A percentile compares a stretch with the other conserved stretches of the same genome.
Conservation (phyloP, 1,140 invertebrate genomes). For the Ruditapes philippinarum region DNA sequence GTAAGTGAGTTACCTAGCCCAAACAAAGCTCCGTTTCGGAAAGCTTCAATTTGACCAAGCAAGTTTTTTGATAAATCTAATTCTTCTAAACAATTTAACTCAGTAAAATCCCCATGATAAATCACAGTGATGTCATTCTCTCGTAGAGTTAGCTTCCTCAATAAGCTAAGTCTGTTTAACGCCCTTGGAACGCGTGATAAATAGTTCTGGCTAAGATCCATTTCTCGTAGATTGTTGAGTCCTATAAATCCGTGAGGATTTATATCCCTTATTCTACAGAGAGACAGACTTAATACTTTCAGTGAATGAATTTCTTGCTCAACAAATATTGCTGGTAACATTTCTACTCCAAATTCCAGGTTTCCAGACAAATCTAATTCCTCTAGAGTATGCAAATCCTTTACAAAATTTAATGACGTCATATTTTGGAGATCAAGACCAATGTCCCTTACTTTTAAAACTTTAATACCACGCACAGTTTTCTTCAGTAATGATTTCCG, state of each 20-base stretch:
- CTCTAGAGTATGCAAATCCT: not conserved
- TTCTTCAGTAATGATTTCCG: slow-evolving; percentile 8
- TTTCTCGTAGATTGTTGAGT: slow-evolving; percentile 31
- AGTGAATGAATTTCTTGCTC: slow-evolving; percentile 49
- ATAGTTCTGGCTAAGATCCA: slow-evolving; percentile 58
- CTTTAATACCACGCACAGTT: not conserved
- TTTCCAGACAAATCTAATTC: slow-evolving; percentile 60
- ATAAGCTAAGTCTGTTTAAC: slow-evolving; percentile 25
- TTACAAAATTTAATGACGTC: slow-evolving; percentile 41
- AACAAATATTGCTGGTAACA: slow-evolving; percentile 49
- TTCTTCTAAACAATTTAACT: slow-evolving; percentile 41
- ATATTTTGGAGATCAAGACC: slow-evolving; percentile 55
- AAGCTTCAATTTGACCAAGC: slow-evolving; percentile 54
- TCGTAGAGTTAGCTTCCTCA: slow-evolving; percentile 42
- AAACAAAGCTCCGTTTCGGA: slow-evolving; percentile 54
- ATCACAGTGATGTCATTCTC: slow-evolving; percentile 53
- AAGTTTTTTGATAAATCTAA: slow-evolving; percentile 55
- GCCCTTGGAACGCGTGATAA: slow-evolving; percentile 50
- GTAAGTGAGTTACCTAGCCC: slow-evolving; percentile 44
- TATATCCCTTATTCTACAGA: slow-evolving; percentile 39
- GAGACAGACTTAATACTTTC: slow-evolving; percentile 16
- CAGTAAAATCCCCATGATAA: slow-evolving; percentile 55
- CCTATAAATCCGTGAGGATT: slow-evolving; percentile 57
- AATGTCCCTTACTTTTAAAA: slow-evolving; percentile 29
- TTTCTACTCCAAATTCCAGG: slow-evolving; percentile 51